Percentiles rank a stretch among this genome's conserved stretches.
Evolutionary conservation across 2,888 invertebrate genomes (phyloP).

Genomic region (Nematopogon swammerdamellus): DNA sequence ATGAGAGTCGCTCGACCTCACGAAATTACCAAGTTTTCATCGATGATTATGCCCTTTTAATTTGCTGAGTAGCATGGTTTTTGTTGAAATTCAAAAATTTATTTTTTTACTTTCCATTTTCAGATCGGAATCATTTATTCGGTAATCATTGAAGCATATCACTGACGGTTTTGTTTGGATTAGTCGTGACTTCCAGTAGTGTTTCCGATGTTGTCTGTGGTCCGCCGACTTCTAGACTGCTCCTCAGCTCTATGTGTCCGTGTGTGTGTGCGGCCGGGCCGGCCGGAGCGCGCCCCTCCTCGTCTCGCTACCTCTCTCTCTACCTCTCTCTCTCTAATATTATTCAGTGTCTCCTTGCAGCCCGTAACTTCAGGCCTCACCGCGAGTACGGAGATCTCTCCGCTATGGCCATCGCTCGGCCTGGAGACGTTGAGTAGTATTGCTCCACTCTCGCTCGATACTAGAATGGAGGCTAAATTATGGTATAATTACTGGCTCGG

Average conservation of each 20-base stretch:
- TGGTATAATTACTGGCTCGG: conserved; percentile 17
- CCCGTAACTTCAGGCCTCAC: too few species aligned
- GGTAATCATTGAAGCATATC: conserved; percentile 46
- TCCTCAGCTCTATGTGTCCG: conserved; percentile 17
- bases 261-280: not conserved
- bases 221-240: conserved; percentile 28
- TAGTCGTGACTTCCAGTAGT: conserved; percentile 41
- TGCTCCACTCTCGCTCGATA: not conserved
- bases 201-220: conserved; percentile 24
- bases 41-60: conserved; percentile 7
- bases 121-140: conserved; percentile 59
- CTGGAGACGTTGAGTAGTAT: not conserved
- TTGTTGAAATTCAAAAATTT: conserved; percentile 27
- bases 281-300: conserved; percentile 3
- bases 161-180: conserved; percentile 26
- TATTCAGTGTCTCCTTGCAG: conserved; percentile 16
- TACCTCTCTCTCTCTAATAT: too few species aligned
- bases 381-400: too few species aligned
- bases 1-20: too few species aligned
- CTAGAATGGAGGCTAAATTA: not conserved
- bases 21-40: too few species aligned
- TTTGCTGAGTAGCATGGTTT: conserved; percentile 22
- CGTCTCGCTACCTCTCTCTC: conserved; percentile 5
- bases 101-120: conserved; percentile 49
- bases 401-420: too few species aligned